These are phyloP conservation scores for Aythya baeri DNA, from an alignment of 2,113 vertebrate genomes.

Conservation along the genomic window DNA sequence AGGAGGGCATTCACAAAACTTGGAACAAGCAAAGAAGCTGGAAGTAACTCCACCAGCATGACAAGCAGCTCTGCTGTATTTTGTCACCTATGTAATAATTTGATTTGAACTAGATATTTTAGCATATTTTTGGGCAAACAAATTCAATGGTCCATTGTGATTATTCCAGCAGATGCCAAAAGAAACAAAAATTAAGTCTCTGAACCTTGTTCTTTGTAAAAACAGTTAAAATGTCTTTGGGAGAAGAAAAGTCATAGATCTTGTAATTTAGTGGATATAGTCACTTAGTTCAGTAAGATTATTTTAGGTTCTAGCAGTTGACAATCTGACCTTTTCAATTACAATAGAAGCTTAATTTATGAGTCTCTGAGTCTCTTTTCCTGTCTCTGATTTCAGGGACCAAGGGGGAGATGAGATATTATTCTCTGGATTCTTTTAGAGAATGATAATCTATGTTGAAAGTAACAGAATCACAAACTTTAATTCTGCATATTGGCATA, in stretches of 20 bases:
- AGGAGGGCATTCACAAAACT: background rate
- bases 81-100: background rate
- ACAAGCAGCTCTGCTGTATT: background rate
- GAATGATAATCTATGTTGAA: background rate
- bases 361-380: background rate
- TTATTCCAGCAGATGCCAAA: background rate
- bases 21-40: background rate
- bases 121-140: background rate
- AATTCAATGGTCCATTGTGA: background rate
- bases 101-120: background rate
- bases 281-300: background rate
- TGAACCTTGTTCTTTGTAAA: background rate
- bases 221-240: background rate
- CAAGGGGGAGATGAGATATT: background rate
- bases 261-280: background rate
- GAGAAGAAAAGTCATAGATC: background rate
- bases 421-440: constrained; percentile 13
- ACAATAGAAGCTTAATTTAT: background rate
- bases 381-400: background rate
- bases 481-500: background rate
- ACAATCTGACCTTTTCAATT: constrained; percentile 3
- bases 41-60: background rate
- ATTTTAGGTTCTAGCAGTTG: background rate
- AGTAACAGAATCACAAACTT: background rate
- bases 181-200: background rate